A percentile compares a stretch with the other conserved stretches of the same genome.
phyloP scores from a whole-genome alignment of 2,113 vertebrate species.

The Propithecus coquereli region DNA sequence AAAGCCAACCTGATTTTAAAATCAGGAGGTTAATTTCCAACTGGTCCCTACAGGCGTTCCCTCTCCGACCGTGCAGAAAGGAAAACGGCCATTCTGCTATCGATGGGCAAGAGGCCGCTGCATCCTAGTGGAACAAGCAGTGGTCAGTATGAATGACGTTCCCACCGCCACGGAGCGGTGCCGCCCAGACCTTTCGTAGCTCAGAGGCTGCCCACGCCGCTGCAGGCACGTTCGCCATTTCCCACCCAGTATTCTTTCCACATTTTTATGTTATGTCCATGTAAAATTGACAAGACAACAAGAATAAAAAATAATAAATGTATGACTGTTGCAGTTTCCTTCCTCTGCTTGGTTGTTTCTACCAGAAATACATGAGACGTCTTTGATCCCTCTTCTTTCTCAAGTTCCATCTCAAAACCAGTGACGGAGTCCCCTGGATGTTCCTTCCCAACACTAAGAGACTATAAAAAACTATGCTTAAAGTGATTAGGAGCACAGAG shows the following conservation, averaged over 20 bases:
- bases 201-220: neutral
- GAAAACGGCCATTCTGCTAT: neutral
- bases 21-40: neutral
- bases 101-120: too few species aligned
- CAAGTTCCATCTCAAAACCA: neutral
- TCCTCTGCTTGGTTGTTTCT: neutral
- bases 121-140: neutral
- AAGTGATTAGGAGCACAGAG: too few species aligned
- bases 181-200: too few species aligned
- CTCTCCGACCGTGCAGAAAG: neutral
- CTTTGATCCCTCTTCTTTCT: neutral
- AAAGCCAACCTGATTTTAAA: neutral
- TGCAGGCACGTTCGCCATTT: neutral
- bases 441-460: neutral
- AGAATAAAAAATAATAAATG: neutral
- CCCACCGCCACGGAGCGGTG: neutral
- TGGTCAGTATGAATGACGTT: too few species aligned
- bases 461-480: too few species aligned
- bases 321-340: neutral
- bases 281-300: neutral
- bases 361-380: neutral
- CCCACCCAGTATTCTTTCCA: neutral
- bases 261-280: neutral
- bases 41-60: neutral
- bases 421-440: too few species aligned